These are phyloP conservation scores for Lampris megalopsis DNA, from an alignment of 2,113 vertebrate species.

Conservation along the genomic window DNA sequence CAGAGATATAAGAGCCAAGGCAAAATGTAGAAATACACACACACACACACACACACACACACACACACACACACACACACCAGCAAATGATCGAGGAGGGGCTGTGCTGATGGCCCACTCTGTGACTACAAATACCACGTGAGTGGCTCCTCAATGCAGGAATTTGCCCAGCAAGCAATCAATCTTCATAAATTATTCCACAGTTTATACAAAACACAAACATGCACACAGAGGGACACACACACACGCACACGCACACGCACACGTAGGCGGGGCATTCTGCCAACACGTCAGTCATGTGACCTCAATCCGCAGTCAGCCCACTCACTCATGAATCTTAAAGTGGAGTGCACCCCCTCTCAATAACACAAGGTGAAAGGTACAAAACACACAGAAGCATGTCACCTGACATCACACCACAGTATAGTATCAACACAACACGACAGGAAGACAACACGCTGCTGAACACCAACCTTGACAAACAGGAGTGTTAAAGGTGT, in stretches of 20 bases:
- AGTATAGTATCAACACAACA: neutral
- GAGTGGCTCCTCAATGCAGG: constrained; percentile 23
- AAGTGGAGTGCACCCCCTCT: neutral
- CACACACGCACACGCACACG: constrained; percentile 31
- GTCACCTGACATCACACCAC: neutral
- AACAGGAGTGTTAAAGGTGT: too few species aligned
- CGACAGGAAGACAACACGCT: constrained; percentile 5
- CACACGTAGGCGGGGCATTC: constrained; percentile 7
- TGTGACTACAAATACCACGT: neutral
- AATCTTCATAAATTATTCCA: constrained; percentile 72
- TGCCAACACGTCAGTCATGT: constrained; percentile 24
- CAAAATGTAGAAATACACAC: too few species aligned
- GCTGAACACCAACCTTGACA: neutral
- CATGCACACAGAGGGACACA: constrained; percentile 29
- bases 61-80: too few species aligned
- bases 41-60: too few species aligned
- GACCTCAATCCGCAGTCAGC: constrained; percentile 33
- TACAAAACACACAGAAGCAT: neutral
- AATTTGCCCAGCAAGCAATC: constrained; percentile 58
- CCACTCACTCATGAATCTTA: neutral
- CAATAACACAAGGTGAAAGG: constrained; percentile 44
- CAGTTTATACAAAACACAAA: constrained; percentile 25
- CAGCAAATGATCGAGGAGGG: too few species aligned
- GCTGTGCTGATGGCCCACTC: too few species aligned
- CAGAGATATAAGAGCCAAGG: too few species aligned